Evolutionary conservation across 2,113 vertebrate genomes (phyloP), one percentile per base, ranked within the genome.

Genomic region (Aix galericulata): DNA sequence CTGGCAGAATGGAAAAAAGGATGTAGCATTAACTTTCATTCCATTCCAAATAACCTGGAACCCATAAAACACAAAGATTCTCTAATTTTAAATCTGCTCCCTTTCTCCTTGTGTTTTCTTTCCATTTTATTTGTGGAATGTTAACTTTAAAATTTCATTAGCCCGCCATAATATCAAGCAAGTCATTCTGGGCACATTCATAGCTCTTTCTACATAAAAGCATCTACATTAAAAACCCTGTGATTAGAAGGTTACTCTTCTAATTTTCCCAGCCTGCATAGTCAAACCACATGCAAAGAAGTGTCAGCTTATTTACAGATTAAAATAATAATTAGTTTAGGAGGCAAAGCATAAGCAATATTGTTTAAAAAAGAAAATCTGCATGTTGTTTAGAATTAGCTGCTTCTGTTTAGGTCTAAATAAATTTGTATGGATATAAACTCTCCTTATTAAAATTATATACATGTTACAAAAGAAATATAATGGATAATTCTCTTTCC

Each of bases 11-110:
- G 88, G 91, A 97, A 96, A 96, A 94, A 93, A 92, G 83, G 86
- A 96, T 90, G 92, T 68, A 95, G 76, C 79, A 94, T 97, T 96
- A 97, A 97, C 94, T 97, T 95, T 96, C 81, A 96, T 94, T 97
- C 92, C 92, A 97, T 80, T 97, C 93, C 92, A 95, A 94, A 97
- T 94, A 97, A 98, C 86, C 96, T 95, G 94, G 96, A 97, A 96
- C 79, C 94, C 94, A 96, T 94, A 98, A 97, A 95, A 96, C 88
- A 95, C 68, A 80, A 95, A 90, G 89, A 96, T 96, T 90, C 79
- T 91, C 91, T 82, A 92, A 96, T 93, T 96, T 94, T 95, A 95
- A 96, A 94, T 83, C 67, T 83, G 55, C 25, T 96, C 89, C 86
- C 93, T 89, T 94, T 87, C 89, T 92, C 88, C 36, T 68, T 63